Base-by-base conservation (phyloP, 2,113 vertebrate genomes). In the Climacteris rufus region DNA sequence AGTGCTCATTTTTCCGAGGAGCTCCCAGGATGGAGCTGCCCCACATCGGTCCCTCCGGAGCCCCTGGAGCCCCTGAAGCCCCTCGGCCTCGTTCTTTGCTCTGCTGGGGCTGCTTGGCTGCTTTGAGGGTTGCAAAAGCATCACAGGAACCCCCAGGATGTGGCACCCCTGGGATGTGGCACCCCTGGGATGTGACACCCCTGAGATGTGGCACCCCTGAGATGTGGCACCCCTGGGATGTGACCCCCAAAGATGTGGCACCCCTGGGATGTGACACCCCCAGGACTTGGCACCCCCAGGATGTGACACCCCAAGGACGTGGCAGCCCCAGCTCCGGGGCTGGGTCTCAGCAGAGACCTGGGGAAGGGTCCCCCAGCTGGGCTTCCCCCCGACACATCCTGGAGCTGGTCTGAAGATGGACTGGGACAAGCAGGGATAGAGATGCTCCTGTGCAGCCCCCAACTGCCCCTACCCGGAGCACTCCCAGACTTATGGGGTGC, bases 81-180 rank as follows among this genome's bases (percentile, higher is more conserved):
- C 49, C 76, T 50, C 2, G 0, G 8, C 15, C 44, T 53, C 4
- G 0, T 28, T 37, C 21, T 16, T 50, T 13, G 23, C 17, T 25
- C 12, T 10, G 19, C 12, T 4, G 3, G 79, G 33, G 33, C 11
- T 56, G 20, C 5, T 9, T 17, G 53, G 13, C 20, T 21, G 11
- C 8, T 77, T 17, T 27, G 35, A 1, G 9, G 31, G 21, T 23
- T 24, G 37, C n/a, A 52, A 27, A 86, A 50, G 7, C 18, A 4
- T 40, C 14, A 13, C 19, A 11, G 5, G 5, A 6, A 16, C 1
- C 2, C 25, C 18, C 7, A 12, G 44, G 17, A 47, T 5, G 33
- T 25, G 31, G 4, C 44, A 19, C 11, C 3, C 47, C 33, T 2
- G 5, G 31, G 35, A 35, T 10, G 44, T 30, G 39, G 66, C 59